Evolutionary conservation across 2,888 invertebrate genomes (phyloP).

Genomic region (Norana najaformis): DNA sequence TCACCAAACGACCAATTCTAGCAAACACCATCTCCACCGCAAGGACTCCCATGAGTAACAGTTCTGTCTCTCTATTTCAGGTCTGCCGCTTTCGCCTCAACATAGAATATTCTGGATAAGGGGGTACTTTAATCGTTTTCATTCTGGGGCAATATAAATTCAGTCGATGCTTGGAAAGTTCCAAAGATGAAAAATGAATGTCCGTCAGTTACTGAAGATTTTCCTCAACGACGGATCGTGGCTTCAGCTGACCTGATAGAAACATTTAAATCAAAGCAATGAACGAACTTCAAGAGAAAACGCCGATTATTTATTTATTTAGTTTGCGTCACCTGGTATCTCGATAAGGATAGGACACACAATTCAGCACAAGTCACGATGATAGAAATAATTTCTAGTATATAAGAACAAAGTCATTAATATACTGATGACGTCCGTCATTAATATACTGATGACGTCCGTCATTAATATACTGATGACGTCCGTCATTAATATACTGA

Average conservation of each 20-base stretch:
- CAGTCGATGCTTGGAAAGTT: neutral
- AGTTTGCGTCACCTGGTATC: no score
- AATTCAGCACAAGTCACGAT: no score
- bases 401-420: no score
- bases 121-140: neutral
- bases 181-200: neutral
- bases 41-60: no score
- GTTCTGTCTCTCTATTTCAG: no score
- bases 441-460: no score
- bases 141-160: neutral
- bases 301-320: neutral
- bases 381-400: no score
- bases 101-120: neutral
- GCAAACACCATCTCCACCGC: neutral
- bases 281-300: neutral
- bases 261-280: neutral
- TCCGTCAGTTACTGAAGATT: neutral
- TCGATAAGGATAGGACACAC: no score
- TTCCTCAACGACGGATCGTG: neutral
- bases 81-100: neutral
- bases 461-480: no score
- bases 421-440: no score
- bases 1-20: no score
- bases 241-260: neutral
- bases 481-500: no score